These are phyloP conservation scores for Pogonophryne albipinna DNA, from an alignment of 2,797 vertebrate species.

Conservation along the genomic window DNA sequence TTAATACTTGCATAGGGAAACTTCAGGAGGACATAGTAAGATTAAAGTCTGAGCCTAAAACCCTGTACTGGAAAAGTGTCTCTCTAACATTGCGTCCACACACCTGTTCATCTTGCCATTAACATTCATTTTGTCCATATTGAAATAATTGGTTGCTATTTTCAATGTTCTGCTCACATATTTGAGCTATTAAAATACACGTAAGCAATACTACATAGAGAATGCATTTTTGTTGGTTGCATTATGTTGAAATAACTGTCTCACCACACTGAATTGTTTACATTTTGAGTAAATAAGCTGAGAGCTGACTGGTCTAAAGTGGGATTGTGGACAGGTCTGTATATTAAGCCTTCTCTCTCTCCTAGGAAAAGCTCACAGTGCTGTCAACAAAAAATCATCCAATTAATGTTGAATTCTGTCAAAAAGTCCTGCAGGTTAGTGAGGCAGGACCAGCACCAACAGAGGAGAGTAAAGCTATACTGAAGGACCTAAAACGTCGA, in stretches of 20 bases:
- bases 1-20: not conserved
- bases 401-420: conserved; percentile 66
- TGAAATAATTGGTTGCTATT: conserved; percentile 8
- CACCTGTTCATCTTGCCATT: not conserved
- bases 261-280: conserved; percentile 42
- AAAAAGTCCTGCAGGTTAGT: conserved; percentile 44
- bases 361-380: conserved; percentile 38
- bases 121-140: not conserved
- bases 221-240: not conserved
- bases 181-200: not conserved
- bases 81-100: not conserved
- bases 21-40: not conserved
- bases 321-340: conserved; percentile 51
- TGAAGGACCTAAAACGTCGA: not conserved
- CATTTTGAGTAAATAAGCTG: conserved; percentile 48
- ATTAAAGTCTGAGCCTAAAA: not conserved
- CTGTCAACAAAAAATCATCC: conserved; percentile 64
- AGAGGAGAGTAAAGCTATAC: not conserved
- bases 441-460: conserved; percentile 11
- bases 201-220: not conserved
- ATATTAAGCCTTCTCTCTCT: conserved; percentile 23
- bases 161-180: not conserved
- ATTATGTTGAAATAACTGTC: conserved; percentile 2
- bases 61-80: not conserved
- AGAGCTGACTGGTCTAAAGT: conserved; percentile 47